Conservation (phyloP, 1,140 invertebrate species). For the Geopemphigus sp. region DNA sequence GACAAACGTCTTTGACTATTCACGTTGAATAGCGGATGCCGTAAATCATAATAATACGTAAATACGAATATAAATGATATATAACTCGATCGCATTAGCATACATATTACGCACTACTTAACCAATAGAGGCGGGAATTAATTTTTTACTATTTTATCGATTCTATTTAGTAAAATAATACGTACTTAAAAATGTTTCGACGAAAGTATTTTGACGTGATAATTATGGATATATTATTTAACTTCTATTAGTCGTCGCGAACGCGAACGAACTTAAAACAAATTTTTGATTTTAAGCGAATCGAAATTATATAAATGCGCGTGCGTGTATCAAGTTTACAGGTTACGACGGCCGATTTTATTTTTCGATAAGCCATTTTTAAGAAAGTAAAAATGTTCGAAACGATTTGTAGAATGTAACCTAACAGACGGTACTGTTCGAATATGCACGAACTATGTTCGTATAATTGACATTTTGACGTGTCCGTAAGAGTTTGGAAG, state of each 20-base stretch:
- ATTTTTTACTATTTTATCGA: not conserved
- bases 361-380: too few species aligned
- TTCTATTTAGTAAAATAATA: not conserved
- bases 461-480: not conserved
- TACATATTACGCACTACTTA: not conserved
- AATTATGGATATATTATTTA: not conserved
- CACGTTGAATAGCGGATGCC: not conserved
- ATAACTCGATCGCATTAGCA: not conserved
- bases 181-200: too few species aligned
- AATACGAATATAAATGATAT: not conserved
- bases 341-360: too few species aligned
- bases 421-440: too few species aligned
- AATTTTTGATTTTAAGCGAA: not conserved
- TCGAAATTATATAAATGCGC: too few species aligned
- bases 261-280: not conserved
- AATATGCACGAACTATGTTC: too few species aligned
- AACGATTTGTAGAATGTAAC: too few species aligned
- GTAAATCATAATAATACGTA: conserved; percentile 24
- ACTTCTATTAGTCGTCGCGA: not conserved
- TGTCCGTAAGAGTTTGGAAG: not conserved
- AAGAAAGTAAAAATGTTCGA: too few species aligned
- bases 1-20: not conserved
- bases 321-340: too few species aligned
- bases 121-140: not conserved
- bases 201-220: too few species aligned